A percentile compares a stretch with the other conserved stretches of the same genome.
phyloP scores from a whole-genome alignment of 2,797 vertebrate species.

The Poeciliopsis gracilis region DNA sequence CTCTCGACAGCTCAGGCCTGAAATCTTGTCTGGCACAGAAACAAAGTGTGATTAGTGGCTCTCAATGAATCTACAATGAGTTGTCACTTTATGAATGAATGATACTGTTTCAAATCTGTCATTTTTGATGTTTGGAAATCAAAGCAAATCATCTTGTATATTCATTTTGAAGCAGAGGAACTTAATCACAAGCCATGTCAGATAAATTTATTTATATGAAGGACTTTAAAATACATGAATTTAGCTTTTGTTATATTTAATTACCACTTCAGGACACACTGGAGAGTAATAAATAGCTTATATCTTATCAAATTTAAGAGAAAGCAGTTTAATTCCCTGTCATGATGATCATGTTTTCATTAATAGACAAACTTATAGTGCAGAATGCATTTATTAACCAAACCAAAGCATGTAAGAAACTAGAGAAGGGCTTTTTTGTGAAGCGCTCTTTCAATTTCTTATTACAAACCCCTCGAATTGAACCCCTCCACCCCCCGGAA shows the following conservation, averaged over 20 bases:
- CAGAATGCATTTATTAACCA: slow-evolving; percentile 1
- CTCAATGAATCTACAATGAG: slow-evolving; percentile 39
- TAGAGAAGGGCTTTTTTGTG: slow-evolving; percentile 48
- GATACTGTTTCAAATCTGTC: slow-evolving; percentile 58
- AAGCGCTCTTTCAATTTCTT: slow-evolving; percentile 50
- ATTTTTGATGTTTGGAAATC: slow-evolving; percentile 57
- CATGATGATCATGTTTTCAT: slow-evolving; percentile 30
- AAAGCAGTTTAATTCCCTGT: slow-evolving; percentile 44
- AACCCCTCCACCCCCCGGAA: slow-evolving; percentile 15
- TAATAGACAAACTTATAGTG: not conserved
- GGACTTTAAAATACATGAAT: slow-evolving; percentile 3
- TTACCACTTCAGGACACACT: slow-evolving; percentile 28
- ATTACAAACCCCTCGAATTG: slow-evolving; percentile 49
- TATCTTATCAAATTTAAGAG: slow-evolving; percentile 36
- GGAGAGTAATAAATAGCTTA: slow-evolving; percentile 43
- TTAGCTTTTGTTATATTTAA: slow-evolving; percentile 34
- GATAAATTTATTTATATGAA: slow-evolving; percentile 40
- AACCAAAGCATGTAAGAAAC: slow-evolving; percentile 52
- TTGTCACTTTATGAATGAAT: slow-evolving; percentile 47
- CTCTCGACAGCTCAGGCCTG: slow-evolving; percentile 22
- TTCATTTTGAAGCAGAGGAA: slow-evolving; percentile 44
- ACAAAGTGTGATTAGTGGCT: slow-evolving; percentile 34
- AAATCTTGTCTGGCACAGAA: slow-evolving; percentile 34
- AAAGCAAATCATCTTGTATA: slow-evolving; percentile 56
- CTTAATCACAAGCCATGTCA: slow-evolving; percentile 46